A percentile compares a stretch with the other conserved stretches of the same genome.
Conservation (phyloP, 1,140 invertebrate species). For the Danaus melanippus region DNA sequence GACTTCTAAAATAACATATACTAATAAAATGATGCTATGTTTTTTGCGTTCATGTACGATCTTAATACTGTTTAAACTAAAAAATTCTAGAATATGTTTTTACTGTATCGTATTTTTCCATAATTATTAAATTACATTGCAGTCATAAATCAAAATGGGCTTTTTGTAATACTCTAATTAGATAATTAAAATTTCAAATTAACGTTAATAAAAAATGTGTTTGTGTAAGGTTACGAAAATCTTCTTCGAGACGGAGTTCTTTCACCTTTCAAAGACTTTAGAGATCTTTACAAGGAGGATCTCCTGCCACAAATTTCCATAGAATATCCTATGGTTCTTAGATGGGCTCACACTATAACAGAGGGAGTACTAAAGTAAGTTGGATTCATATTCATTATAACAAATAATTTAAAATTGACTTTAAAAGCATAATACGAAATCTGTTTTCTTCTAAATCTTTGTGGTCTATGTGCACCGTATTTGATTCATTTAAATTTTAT, state of each 20-base stretch:
- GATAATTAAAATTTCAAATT: no score
- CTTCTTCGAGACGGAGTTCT: slow-evolving; percentile 30
- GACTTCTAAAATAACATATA: no score
- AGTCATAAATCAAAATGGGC: no score
- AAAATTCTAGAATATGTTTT: neutral
- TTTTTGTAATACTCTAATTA: no score
- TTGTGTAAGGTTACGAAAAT: slow-evolving; percentile 39
- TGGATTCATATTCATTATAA: no score
- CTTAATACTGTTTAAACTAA: no score
- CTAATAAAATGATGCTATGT: no score
- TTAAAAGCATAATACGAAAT: no score
- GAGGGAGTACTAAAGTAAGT: slow-evolving; percentile 40
- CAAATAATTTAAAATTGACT: no score
- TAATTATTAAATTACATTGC: neutral
- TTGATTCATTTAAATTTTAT: neutral
- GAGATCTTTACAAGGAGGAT: slow-evolving; percentile 37
- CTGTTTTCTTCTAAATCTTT: no score
- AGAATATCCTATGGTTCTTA: slow-evolving; percentile 31
- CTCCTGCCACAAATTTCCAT: slow-evolving; percentile 31
- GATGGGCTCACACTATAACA: slow-evolving; percentile 40
- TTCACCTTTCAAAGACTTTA: slow-evolving; percentile 23
- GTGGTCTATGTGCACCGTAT: no score
- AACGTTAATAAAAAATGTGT: slow-evolving; percentile 2
- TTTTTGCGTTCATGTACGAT: no score
- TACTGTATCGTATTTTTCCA: slow-evolving; percentile 1